These are phyloP conservation scores for Cephonodes hylas DNA, from an alignment of 2,888 invertebrate species.

Conservation along the genomic window DNA sequence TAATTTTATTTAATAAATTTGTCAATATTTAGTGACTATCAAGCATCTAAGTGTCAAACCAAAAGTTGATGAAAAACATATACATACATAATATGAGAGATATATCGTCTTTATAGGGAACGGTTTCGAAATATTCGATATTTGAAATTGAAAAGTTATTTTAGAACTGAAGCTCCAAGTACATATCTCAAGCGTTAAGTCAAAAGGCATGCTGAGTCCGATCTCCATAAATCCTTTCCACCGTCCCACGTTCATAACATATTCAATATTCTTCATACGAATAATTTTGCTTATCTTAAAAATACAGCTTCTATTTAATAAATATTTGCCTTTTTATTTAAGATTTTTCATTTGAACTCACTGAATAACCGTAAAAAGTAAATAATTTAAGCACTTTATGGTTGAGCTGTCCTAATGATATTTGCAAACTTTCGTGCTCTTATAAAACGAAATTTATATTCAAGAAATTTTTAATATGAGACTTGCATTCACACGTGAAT, in stretches of 20 bases:
- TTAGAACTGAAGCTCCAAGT: neutral
- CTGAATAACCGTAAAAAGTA: neutral
- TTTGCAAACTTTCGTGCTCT: neutral
- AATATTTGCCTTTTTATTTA: neutral
- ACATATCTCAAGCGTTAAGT: neutral
- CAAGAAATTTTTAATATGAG: too few relatives aligned
- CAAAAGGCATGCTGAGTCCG: neutral
- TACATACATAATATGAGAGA: too few relatives aligned
- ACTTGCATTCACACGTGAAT: too few relatives aligned
- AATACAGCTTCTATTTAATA: neutral
- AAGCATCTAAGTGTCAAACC: too few relatives aligned
- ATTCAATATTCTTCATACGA: constrained; percentile 2
- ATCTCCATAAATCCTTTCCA: neutral
- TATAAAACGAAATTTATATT: neutral
- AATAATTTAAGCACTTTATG: neutral
- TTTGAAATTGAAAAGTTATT: neutral
- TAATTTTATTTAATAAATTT: too few relatives aligned
- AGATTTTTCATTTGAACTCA: too few relatives aligned
- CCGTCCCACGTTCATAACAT: neutral
- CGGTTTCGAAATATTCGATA: neutral
- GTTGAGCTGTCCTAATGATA: neutral
- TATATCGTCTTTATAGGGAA: neutral
- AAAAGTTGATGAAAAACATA: too few relatives aligned
- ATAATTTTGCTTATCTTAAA: constrained; percentile 1
- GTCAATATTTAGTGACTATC: too few relatives aligned